phyloP scores from a whole-genome alignment of 2,797 vertebrate species.

The Orestias chungarensis region DNA sequence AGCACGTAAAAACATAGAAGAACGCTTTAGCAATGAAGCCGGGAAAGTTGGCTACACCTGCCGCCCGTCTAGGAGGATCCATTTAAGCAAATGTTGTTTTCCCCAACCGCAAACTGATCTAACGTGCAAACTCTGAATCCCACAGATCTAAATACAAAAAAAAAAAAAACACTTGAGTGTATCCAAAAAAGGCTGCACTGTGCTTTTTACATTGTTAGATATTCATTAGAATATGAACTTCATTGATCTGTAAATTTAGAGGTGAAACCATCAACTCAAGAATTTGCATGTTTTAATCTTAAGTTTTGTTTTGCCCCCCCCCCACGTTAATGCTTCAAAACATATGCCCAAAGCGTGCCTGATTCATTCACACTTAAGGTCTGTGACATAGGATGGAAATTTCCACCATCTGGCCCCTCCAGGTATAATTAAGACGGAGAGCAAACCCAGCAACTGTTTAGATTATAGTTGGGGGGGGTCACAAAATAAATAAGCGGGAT shows the following conservation, averaged over 20 bases:
- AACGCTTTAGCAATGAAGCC: not conserved
- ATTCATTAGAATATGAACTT: not conserved
- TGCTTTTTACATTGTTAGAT: not conserved
- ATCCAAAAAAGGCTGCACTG: too few species aligned
- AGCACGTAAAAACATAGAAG: not conserved
- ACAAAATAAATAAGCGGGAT: too few species aligned
- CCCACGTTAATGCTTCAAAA: not conserved
- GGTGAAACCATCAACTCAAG: not conserved
- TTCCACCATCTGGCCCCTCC: not conserved
- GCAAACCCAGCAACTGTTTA: not conserved
- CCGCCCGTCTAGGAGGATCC: slow-evolving; percentile 1
- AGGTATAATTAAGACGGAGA: not conserved
- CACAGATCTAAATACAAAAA: not conserved
- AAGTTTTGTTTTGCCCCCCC: not conserved
- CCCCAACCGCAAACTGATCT: not conserved
- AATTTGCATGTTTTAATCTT: not conserved
- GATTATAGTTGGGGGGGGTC: not conserved
- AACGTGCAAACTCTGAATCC: not conserved
- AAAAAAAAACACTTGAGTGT: not conserved
- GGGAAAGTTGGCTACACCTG: slow-evolving; percentile 13
- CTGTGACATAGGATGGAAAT: not conserved
- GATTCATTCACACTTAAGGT: not conserved
- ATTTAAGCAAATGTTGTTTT: not conserved
- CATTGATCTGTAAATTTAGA: not conserved
- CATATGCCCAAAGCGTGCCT: not conserved